Percentiles rank a stretch among this genome's conserved stretches.
These are phyloP conservation scores for Petrocephalus zakoni DNA, from an alignment of 2,113 vertebrate species.

Conservation along the genomic window DNA sequence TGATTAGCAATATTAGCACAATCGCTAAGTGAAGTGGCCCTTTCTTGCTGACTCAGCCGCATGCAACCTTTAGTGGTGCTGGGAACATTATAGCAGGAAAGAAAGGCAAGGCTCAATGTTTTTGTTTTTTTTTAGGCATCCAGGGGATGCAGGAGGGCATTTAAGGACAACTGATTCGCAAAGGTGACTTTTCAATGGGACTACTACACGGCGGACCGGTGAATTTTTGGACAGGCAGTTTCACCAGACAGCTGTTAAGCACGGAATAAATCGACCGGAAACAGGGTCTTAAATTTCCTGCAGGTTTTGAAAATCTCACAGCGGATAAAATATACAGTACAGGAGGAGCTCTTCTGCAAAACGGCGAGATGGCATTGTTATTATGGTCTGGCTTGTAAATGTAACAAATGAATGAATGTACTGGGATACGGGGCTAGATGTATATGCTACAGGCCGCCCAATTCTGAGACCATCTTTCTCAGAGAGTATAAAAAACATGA, in stretches of 20 bases:
- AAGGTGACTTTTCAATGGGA: not conserved
- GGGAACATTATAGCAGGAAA: not conserved
- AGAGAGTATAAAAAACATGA: not conserved
- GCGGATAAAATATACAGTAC: not conserved
- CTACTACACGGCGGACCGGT: not conserved
- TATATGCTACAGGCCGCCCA: not conserved
- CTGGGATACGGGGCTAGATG: not conserved
- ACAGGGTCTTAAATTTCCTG: not conserved
- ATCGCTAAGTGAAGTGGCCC: not conserved
- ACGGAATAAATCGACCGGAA: not conserved
- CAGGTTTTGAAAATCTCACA: slow-evolving; percentile 2
- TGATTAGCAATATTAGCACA: slow-evolving; percentile 1
- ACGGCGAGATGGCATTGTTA: not conserved
- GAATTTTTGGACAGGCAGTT: not conserved
- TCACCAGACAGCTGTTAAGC: not conserved
- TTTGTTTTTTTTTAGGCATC: not conserved
- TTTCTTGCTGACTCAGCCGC: not conserved
- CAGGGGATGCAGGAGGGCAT: not conserved
- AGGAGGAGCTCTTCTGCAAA: not conserved
- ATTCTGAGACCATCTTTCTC: not conserved
- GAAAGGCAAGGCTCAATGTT: not conserved
- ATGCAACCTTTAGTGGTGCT: not conserved
- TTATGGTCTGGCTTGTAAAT: not conserved
- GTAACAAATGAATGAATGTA: not conserved
- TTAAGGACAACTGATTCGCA: not conserved